A percentile compares a stretch with the other conserved stretches of the same genome.
These are phyloP conservation scores for Euphonia xanthogaster DNA, from an alignment of 2,797 vertebrate genomes.

Conservation along the genomic window DNA sequence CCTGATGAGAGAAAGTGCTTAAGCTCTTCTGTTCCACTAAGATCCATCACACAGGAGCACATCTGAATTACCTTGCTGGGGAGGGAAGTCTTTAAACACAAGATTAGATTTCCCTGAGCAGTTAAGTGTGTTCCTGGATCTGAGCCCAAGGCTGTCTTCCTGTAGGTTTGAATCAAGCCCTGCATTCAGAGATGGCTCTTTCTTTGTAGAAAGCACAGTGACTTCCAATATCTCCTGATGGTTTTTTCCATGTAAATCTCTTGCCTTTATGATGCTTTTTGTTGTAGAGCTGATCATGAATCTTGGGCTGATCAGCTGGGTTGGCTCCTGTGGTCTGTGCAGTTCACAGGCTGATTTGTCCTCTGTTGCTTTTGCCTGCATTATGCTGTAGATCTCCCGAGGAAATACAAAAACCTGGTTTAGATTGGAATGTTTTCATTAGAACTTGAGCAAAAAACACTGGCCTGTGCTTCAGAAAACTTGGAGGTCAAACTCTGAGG, in stretches of 20 bases:
- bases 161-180: not conserved
- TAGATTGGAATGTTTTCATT: not conserved
- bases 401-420: not conserved
- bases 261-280: not conserved
- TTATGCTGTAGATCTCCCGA: not conserved
- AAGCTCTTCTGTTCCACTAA: not conserved
- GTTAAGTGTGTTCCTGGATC: slow-evolving; percentile 25
- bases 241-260: not conserved
- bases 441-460: not conserved
- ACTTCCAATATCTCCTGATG: not conserved
- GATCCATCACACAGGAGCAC: not conserved
- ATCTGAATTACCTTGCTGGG: not conserved
- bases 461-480: not conserved
- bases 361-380: not conserved
- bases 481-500: not conserved
- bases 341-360: not conserved
- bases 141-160: not conserved
- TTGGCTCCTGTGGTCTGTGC: not conserved
- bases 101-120: not conserved
- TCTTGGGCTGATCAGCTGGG: not conserved
- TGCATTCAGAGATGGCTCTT: not conserved
- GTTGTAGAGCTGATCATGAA: not conserved
- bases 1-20: not conserved
- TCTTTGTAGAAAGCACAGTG: not conserved
- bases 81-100: not conserved